A percentile compares a stretch with the other conserved stretches of the same genome.
Evolutionary conservation across 2,888 invertebrate genomes (phyloP).

Genomic region (Bellardia pandia): DNA sequence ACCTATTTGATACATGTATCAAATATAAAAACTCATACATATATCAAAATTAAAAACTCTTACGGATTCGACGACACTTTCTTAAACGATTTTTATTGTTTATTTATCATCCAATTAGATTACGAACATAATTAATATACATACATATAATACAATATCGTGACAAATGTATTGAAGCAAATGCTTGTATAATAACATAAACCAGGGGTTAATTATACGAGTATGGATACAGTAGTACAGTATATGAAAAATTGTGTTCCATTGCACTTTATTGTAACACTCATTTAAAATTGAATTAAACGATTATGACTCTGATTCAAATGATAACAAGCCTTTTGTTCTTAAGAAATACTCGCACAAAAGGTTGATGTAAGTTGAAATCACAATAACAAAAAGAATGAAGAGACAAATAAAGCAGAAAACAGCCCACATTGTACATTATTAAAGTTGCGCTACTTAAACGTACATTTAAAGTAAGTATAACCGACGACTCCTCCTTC

Average conservation of each 20-base stretch:
- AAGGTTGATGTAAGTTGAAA: constrained; percentile 16
- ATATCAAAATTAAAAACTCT: not conserved
- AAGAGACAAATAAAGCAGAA: not conserved
- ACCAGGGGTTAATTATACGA: constrained; percentile 4
- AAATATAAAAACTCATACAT: not conserved
- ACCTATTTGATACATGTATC: no score
- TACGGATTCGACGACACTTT: not conserved
- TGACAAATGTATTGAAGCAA: constrained; percentile 33
- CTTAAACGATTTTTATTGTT: constrained; percentile 4
- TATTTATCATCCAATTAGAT: constrained; percentile 37
- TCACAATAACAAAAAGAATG: not conserved
- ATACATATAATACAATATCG: not conserved
- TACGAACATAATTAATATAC: not conserved
- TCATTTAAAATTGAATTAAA: constrained; percentile 58
- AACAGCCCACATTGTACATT: constrained; percentile 27
- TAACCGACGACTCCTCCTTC: constrained; percentile 22
- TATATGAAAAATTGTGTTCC: constrained; percentile 1
- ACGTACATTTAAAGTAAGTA: constrained; percentile 24
- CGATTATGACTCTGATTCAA: constrained; percentile 50
- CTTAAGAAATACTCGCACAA: constrained; percentile 5
- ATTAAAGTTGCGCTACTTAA: constrained; percentile 41
- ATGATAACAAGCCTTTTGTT: constrained; percentile 61
- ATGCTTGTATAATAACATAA: constrained; percentile 11
- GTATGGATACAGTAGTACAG: not conserved
- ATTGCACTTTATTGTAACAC: constrained; percentile 54